Evolutionary conservation across 2,113 vertebrate species (phyloP), one percentile per base, ranked within the genome.

Genomic region (Empidonax alnorum): DNA sequence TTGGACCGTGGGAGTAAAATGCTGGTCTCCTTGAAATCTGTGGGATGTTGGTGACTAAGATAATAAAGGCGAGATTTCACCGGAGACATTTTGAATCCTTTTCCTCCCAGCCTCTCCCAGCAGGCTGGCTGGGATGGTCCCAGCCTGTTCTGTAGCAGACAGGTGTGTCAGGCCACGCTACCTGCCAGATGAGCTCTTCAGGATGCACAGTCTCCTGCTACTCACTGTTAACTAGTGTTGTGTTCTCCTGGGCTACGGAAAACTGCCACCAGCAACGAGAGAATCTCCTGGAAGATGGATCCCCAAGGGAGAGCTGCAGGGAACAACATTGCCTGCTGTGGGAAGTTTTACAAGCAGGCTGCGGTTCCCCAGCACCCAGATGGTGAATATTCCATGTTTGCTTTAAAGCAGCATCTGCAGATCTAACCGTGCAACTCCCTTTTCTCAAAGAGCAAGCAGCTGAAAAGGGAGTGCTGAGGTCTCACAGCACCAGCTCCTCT

Each of bases 1-100:
- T 94, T 79, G 71, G 37, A 68, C 69, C 0, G 50, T 93, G 78
- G 82, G 88, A 93, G 79, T 93, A 87, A 94, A 96, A 93, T 41
- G 49, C 75, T 85, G 67, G 67, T 93, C 78, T 89, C 47, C 58
- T 79, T 69, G 69, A 96, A 93, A 87, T 61, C 53, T 2, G 62
- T 91, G 74, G 95, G 84, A 87, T 80, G 66, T 31, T 72, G 41
- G 58, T 47, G 59, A 47, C 46, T 92, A 52, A 71, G 71, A 80
- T 71, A 95, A 89, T 83, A 92, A 65, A 86, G 69, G 50, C 28
- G 14, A 88, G 33, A 80, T 92, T 85, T 90, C 71, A 50, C 37
- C 28, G 37, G 2, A 83, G 67, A 61, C 23, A 3, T 59, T 86
- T 90, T 66, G 82, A 80, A 90, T 92, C 37, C 30, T 44, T 68